phyloP scores from a whole-genome alignment of 1,140 invertebrate species.

The Formica selysi region DNA sequence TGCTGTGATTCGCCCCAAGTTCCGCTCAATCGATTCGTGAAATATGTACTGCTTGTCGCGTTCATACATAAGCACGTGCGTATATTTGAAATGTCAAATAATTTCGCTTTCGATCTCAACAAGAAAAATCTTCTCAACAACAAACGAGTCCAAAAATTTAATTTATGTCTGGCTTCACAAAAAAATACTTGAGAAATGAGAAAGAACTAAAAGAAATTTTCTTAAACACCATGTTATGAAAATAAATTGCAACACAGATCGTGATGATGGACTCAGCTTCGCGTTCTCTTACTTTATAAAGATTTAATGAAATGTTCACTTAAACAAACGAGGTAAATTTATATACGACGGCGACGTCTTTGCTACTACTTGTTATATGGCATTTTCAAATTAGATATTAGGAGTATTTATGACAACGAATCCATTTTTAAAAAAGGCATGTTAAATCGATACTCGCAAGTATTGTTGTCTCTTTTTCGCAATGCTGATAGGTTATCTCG shows the following conservation, averaged over 20 bases:
- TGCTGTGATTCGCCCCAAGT: conserved; percentile 4
- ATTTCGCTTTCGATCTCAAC: neutral
- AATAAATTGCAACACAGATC: conserved; percentile 51
- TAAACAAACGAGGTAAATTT: conserved; percentile 14
- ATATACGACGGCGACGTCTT: neutral
- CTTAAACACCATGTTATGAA: neutral
- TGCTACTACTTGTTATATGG: neutral
- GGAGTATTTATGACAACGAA: neutral
- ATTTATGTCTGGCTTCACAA: conserved; percentile 18
- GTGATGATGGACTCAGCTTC: conserved; percentile 44
- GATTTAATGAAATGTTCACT: conserved; percentile 28
- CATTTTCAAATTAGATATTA: neutral
- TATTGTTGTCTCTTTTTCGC: too few species aligned
- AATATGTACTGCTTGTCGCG: neutral
- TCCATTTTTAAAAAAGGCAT: too few species aligned
- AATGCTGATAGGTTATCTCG: too few species aligned
- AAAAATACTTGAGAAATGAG: conserved; percentile 53
- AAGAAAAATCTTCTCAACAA: neutral
- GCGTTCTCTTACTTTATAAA: neutral
- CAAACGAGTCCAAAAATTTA: neutral
- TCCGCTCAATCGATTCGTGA: conserved; percentile 11
- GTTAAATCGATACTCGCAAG: too few species aligned
- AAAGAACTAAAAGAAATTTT: conserved; percentile 14
- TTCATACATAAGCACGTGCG: conserved; percentile 12
- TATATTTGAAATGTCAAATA: neutral